These are phyloP conservation scores for Brachionus sp. DNA, from an alignment of 1,140 invertebrate genomes.

Conservation along the genomic window DNA sequence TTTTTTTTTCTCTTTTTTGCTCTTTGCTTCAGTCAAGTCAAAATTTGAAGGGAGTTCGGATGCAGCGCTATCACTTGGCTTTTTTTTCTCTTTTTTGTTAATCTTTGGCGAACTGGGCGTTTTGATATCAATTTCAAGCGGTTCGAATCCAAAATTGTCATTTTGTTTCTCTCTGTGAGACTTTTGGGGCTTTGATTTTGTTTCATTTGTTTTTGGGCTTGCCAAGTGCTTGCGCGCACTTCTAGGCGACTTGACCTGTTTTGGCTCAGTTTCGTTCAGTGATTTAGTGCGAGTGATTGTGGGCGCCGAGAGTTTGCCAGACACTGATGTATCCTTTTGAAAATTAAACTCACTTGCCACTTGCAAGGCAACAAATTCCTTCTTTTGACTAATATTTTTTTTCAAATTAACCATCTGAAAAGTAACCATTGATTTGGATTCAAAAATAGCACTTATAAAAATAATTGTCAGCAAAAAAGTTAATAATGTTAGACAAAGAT, in stretches of 20 bases:
- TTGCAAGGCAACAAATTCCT: neutral
- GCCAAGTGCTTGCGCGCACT: neutral
- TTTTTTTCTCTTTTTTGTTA: neutral
- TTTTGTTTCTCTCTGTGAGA: neutral
- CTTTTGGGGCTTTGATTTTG: neutral
- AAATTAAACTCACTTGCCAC: neutral
- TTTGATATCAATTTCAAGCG: neutral
- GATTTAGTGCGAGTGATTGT: neutral
- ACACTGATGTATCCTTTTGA: neutral
- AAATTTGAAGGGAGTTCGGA: neutral
- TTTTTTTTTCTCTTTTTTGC: neutral
- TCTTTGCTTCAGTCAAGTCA: neutral
- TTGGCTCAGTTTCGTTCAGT: neutral
- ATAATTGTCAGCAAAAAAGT: constrained; percentile 28
- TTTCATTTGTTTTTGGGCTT: neutral
- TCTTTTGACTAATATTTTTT: neutral
- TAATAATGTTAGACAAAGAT: neutral
- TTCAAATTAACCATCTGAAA: neutral
- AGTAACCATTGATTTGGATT: neutral
- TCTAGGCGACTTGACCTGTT: neutral
- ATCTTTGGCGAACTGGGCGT: neutral
- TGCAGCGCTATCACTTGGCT: neutral
- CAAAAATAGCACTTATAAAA: constrained; percentile 2
- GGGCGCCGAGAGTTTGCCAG: neutral
- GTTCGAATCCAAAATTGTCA: neutral